A percentile compares a stretch with the other conserved stretches of the same genome.
These are phyloP conservation scores for Siniperca chuatsi DNA, from an alignment of 2,113 vertebrate species.

Conservation along the genomic window DNA sequence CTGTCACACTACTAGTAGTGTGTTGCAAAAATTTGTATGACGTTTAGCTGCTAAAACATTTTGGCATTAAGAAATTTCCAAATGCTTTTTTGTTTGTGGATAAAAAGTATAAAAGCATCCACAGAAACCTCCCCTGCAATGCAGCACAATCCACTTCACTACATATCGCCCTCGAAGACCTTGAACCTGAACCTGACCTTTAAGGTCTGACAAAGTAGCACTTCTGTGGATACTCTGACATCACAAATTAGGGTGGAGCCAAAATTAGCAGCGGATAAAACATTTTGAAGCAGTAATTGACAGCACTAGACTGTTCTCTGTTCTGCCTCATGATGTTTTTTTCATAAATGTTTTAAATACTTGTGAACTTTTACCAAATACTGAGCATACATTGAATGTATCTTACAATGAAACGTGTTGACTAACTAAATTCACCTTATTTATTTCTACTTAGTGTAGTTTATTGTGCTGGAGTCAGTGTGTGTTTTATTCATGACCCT, in stretches of 20 bases:
- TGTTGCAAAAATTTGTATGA: neutral
- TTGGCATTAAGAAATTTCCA: neutral
- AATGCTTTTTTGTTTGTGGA: neutral
- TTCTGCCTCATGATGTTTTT: too few species aligned
- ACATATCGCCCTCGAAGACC: neutral
- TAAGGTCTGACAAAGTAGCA: too few species aligned
- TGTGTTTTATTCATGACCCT: conserved; percentile 23
- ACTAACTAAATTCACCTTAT: neutral
- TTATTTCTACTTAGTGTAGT: neutral
- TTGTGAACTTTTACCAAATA: neutral
- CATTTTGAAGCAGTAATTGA: neutral
- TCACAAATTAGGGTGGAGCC: neutral
- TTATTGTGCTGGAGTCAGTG: neutral
- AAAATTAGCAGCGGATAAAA: neutral
- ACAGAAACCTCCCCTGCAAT: neutral
- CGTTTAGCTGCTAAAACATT: neutral
- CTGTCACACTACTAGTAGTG: neutral
- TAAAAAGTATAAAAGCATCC: neutral
- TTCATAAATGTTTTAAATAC: neutral
- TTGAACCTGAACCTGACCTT: neutral
- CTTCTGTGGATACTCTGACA: neutral
- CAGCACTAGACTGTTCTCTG: neutral
- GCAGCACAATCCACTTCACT: neutral
- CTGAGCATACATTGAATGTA: neutral
- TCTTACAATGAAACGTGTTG: neutral